Evolutionary conservation across 1,140 invertebrate genomes (phyloP), one percentile per base, ranked within the genome.

Genomic region (Lordiphosa collinella): DNA sequence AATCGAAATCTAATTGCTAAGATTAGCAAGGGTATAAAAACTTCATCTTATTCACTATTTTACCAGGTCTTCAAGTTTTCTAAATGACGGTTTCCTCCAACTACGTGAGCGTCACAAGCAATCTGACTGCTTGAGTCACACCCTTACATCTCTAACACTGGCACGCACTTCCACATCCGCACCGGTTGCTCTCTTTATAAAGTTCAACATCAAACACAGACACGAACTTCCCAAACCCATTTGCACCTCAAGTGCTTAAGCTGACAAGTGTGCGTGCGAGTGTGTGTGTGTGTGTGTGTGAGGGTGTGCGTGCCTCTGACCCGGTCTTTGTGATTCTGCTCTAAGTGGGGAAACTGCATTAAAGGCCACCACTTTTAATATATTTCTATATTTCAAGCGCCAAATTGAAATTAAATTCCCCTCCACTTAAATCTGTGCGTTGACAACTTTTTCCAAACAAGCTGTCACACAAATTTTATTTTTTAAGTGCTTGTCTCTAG

Each of bases 191-290:
- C 37, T 46, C 49, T 64, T 76, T 57, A 70, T 35, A 55, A 51
- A 47, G 54, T 54, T 49, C 50, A 38, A 75, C 76, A 82, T 84
- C 71, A 82, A 84, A 82, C 78, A 76, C 66, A 76, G 61, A 54
- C 68, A 46, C 41, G 41, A 11, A 40, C 52, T 13, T 25, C 12
- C 49, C 43, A 36, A 25, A 50, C 61, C 71, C 58, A 75, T 82
- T 82, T 57, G 72, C 76, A 82, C 76, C 78, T 82, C 62, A 84
- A 80, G 76, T 84, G 54, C 76, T 84, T 72, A 72, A 67, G 52
- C 67, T 40, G 57, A 48, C 54, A 71, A 58, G 44, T 58, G 40
- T 43, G 58, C 61, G 64, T 44, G 38, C 44, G 41, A 31, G 25
- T 36, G 47, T 60, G 16, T 59, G 49, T 37, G 31, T 37, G 40